Evolutionary conservation across 2,797 vertebrate species (phyloP), one percentile per base, ranked within the genome.

Genomic region (Intellagama lesueurii): DNA sequence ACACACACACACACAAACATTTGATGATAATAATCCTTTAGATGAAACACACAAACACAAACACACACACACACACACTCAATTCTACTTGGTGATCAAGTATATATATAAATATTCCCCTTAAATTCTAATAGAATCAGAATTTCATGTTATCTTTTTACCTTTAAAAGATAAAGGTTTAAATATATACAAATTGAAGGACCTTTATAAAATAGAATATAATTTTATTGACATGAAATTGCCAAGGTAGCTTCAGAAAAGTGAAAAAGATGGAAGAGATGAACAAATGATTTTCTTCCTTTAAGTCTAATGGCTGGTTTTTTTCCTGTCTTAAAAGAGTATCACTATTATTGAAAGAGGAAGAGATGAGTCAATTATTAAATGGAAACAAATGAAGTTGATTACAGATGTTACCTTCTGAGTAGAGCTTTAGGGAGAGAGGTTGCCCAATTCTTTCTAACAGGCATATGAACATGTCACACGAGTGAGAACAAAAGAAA

Each of bases 21-120:
- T 96, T 95, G 92, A 92, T 93, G 72, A 93, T 94, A 90, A 89
- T 94, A 95, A 94, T 35, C 87, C 88, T 95, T 95, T 85, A 88
- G 81, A 84, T 89, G 30, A 92, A 92, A 87, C 77, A 79, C 77
- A 78, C 1, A 2, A 3, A 56, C 83, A 85, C 70, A 60, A 7
- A 56, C 52, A 64, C 60, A 64, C 60, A 64, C 17, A 64, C 60
- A 64, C 60, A 64, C 60, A 1, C 60, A 64, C 60, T 64, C 60
- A 64, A 64, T 64, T 17, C 14, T 44, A 64, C 17, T 77, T 35
- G 66, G 6, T 66, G 56, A 7, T 30, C 68, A 40, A 82, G 40
- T 26, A 56, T 56, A 56, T 56, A 56, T 56, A 56, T 56, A 40
- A 35, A 76, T 44, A 44, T 26, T 32, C 28, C 30, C 52, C 11